Percentiles rank a stretch among this genome's conserved stretches.
phyloP scores from a whole-genome alignment of 2,888 invertebrate species.

The Lasioglossum morio region DNA sequence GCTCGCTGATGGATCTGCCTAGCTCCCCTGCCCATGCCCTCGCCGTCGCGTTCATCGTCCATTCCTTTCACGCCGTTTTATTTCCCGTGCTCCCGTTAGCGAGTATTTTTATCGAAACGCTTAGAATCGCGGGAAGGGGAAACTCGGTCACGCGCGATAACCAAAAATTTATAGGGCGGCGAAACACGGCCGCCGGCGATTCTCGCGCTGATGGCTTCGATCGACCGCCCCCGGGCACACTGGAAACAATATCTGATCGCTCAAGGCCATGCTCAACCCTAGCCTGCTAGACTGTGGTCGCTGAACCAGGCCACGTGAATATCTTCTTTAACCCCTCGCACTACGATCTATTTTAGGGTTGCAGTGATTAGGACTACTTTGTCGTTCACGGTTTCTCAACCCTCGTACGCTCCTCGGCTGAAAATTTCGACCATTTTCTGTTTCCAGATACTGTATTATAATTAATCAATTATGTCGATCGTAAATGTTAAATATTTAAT shows the following conservation, averaged over 20 bases:
- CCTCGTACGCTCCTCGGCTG: too few species aligned
- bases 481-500: too few species aligned
- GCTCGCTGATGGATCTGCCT: conserved; percentile 22
- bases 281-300: neutral
- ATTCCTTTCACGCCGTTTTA: conserved; percentile 1
- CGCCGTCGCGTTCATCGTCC: neutral
- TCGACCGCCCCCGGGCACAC: neutral
- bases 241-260: conserved; percentile 6
- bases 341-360: neutral
- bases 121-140: conserved; percentile 5
- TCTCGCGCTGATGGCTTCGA: conserved; percentile 1
- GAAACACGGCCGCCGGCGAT: neutral
- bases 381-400: neutral
- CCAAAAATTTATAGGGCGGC: conserved; percentile 39
- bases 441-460: too few species aligned
- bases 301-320: neutral
- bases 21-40: neutral
- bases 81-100: neutral
- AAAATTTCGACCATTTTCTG: too few species aligned
- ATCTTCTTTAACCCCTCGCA: neutral
- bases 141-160: conserved; percentile 34
- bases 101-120: conserved; percentile 24
- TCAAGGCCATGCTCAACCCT: conserved; percentile 6
- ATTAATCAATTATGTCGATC: too few species aligned
- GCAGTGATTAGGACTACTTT: neutral